Conservation (phyloP, 2,797 vertebrate genomes). For the Neolamprologus multifasciatus region DNA sequence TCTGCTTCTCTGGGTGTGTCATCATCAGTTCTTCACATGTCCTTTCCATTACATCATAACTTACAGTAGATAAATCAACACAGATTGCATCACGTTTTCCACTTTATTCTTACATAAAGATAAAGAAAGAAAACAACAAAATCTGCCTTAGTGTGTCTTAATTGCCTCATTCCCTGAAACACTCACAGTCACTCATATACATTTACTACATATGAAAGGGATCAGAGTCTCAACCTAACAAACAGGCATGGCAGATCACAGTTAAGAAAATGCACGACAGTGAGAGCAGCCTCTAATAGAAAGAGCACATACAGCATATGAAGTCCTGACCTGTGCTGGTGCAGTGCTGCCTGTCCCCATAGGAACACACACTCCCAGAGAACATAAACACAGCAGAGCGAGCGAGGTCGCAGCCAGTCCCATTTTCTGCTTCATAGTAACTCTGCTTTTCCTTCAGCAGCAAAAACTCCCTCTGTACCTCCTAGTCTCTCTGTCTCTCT, state of each 20-base stretch:
- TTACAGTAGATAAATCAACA: background rate
- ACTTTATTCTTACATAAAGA: background rate
- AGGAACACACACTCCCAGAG: conserved; percentile 31
- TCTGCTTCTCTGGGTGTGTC: background rate
- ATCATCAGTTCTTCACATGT: background rate
- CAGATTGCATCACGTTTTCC: background rate
- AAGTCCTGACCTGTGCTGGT: conserved; percentile 59
- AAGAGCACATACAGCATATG: background rate
- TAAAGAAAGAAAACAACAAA: background rate
- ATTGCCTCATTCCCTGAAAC: background rate
- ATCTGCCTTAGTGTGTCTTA: background rate
- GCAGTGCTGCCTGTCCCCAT: background rate
- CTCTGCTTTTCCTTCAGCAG: conserved; percentile 11
- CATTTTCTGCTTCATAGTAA: conserved; percentile 53
- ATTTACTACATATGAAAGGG: background rate
- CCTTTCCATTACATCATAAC: background rate
- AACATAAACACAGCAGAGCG: conserved; percentile 57
- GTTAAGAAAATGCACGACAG: background rate
- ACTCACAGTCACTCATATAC: background rate
- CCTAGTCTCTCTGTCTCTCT: background rate
- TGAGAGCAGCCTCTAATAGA: background rate
- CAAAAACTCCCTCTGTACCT: conserved; percentile 16
- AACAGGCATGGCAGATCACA: background rate
- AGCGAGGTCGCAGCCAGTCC: conserved; percentile 50
- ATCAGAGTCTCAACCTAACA: background rate